A percentile compares a stretch with the other conserved stretches of the same genome.
phyloP scores from a whole-genome alignment of 2,888 invertebrate species.

The Pecten maximus region DNA sequence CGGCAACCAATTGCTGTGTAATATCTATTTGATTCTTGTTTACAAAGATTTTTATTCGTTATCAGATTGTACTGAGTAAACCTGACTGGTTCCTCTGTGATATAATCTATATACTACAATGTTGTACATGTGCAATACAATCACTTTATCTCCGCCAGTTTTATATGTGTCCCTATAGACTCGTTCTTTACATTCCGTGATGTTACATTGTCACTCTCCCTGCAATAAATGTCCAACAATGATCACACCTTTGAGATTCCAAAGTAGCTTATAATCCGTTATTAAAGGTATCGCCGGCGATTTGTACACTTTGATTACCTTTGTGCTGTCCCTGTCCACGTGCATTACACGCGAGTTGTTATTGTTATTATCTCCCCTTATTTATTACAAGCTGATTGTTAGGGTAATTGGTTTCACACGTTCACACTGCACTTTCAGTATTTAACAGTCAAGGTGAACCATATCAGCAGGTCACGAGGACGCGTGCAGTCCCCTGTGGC shows the following conservation, averaged over 20 bases:
- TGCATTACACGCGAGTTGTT: neutral
- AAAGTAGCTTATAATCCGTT: neutral
- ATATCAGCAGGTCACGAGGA: neutral
- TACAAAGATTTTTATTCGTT: no score
- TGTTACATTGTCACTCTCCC: neutral
- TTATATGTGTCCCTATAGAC: neutral
- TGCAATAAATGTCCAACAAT: neutral
- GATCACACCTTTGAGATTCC: neutral
- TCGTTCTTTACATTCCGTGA: neutral
- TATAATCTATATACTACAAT: no score
- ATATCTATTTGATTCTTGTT: no score
- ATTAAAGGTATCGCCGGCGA: neutral
- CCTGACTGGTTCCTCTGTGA: no score
- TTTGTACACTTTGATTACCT: neutral
- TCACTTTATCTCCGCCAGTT: no score
- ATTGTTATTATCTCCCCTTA: neutral
- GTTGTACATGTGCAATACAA: no score
- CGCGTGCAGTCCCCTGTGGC: neutral
- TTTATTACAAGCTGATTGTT: neutral
- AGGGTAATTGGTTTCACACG: neutral
- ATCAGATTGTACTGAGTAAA: no score
- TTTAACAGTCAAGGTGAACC: neutral
- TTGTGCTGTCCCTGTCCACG: neutral
- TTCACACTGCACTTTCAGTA: neutral
- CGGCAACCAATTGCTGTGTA: no score